Conservation (phyloP, 1,140 invertebrate genomes). For the Nilaparvata lugens region DNA sequence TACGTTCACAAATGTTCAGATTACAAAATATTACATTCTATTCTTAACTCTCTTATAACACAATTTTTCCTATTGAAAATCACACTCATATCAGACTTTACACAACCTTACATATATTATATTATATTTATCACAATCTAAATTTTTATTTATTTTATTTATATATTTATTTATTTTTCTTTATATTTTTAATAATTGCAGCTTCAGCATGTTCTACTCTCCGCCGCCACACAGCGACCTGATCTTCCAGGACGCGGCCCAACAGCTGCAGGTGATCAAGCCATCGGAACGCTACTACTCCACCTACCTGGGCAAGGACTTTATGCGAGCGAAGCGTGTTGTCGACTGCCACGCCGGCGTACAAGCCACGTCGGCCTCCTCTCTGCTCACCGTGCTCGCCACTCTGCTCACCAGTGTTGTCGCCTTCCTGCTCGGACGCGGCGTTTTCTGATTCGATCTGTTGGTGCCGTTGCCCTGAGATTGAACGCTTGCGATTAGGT, state of each 20-base stretch:
- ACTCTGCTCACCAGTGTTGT: neutral
- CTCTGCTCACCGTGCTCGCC: neutral
- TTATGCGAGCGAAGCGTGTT: conserved; percentile 62
- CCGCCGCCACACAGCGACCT: conserved; percentile 68
- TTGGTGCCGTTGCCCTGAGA: neutral
- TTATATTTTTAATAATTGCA: no score
- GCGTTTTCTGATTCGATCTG: neutral
- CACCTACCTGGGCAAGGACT: conserved; percentile 61
- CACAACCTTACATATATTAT: no score
- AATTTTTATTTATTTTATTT: neutral
- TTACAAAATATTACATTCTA: no score
- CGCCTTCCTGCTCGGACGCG: conserved; percentile 1
- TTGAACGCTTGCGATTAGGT: no score
- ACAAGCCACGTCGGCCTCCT: neutral
- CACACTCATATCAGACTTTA: no score
- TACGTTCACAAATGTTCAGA: no score
- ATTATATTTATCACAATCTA: no score
- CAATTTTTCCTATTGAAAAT: no score
- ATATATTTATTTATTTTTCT: no score
- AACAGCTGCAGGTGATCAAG: conserved; percentile 64
- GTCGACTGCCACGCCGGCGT: conserved; percentile 64
- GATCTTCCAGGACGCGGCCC: conserved; percentile 87
- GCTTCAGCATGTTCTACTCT: conserved; percentile 85
- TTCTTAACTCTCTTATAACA: no score
- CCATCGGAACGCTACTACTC: conserved; percentile 51